A percentile compares a stretch with the other conserved stretches of the same genome.
phyloP scores from a whole-genome alignment of 2,888 invertebrate species.

The Agapostemon virescens region DNA sequence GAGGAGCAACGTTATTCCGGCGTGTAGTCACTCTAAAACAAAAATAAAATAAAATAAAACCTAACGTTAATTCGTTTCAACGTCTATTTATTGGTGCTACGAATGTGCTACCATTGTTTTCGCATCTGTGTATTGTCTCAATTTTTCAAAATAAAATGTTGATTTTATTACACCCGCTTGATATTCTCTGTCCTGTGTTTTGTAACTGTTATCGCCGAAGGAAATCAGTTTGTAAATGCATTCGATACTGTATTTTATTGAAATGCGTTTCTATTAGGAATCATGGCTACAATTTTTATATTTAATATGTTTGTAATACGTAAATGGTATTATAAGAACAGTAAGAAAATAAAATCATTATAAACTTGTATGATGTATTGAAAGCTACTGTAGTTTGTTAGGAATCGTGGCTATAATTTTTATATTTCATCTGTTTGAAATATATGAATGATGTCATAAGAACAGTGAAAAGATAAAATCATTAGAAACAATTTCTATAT shows the following conservation, averaged over 20 bases:
- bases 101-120: constrained; percentile 76
- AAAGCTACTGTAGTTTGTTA: too few species aligned
- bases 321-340: background rate
- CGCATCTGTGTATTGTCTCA: constrained; percentile 77
- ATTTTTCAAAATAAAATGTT: constrained; percentile 78
- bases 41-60: too few species aligned
- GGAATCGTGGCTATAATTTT: background rate
- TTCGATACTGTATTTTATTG: background rate
- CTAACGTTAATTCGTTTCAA: constrained; percentile 66
- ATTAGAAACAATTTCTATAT: too few species aligned
- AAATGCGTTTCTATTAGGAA: too few species aligned
- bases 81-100: constrained; percentile 75
- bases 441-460: too few species aligned
- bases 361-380: background rate
- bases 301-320: background rate
- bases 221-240: background rate
- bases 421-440: background rate
- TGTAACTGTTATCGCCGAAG: background rate
- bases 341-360: background rate
- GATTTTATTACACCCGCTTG: constrained; percentile 73
- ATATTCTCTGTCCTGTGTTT: constrained; percentile 16
- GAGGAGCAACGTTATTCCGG: constrained; percentile 45
- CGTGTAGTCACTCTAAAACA: constrained; percentile 54
- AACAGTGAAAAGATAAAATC: too few species aligned
- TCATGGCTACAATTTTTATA: background rate